Base-by-base conservation (phyloP, 2,113 vertebrate genomes). In the Varanus komodoensis region DNA sequence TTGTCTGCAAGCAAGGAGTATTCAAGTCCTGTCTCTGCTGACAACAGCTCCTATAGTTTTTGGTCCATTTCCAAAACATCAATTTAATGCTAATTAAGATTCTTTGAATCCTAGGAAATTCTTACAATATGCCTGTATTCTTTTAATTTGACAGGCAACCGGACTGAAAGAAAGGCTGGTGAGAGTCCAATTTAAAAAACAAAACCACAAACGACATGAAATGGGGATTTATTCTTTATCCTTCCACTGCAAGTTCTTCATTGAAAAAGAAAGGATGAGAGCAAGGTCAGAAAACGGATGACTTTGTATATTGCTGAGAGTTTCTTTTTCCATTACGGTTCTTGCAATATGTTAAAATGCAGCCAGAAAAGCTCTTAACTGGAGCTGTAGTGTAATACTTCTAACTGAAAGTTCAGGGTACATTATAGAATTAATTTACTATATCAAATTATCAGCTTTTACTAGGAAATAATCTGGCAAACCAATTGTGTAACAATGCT, bases 31-130 rank as follows among this genome's bases (percentile, higher is more conserved):
- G 87, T 87, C 78, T 89, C 83, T 4, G 79, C 57, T 87, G 92
- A 90, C 93, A 92, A 3, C 79, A 79, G 91, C 85, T 94, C 89
- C 89, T 54, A 4, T 91, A 87, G 91, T 95, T 96, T 44, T 96
- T 95, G 91, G 93, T 92, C 77, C 6, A 34, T 6, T 84, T 96
- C 95, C 95, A 96, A 96, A 96, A 93, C 93, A 96, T 94, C 93
- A 95, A 95, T 95, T 96, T 93, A 87, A 64, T 90, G 86, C 95
- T 97, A 97, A 97, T 97, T 97, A 97, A 97, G 94, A 93, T 93
- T 93, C 87, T 95, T 94, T 94, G 94, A 96, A 96, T 96, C 95
- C 95, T 95, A 96, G 93, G 95, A 97, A 97, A 96, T 95, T 95
- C 91, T 95, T 97, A 96, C 97, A 97, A 96, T 95, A 96, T 95